These are phyloP conservation scores for Ctena decussata DNA, from an alignment of 2,888 invertebrate species.

Conservation along the genomic window DNA sequence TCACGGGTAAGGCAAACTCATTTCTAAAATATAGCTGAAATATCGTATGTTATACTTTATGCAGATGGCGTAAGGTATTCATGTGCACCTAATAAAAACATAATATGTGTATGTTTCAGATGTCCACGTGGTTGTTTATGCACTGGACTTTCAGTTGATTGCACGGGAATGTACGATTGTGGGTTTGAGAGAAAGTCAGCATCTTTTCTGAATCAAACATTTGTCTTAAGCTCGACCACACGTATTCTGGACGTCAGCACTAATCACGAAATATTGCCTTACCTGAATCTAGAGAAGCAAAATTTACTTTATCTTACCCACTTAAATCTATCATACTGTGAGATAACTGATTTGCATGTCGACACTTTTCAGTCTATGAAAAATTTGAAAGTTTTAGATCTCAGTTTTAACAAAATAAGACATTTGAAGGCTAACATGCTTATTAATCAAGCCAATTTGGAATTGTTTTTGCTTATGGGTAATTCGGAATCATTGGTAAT, in stretches of 20 bases:
- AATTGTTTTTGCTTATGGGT: neutral
- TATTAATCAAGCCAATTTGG: neutral
- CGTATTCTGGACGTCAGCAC: neutral
- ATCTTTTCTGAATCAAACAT: neutral
- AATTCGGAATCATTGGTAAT: neutral
- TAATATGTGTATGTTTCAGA: neutral
- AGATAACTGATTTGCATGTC: neutral
- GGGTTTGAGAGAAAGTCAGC: no score
- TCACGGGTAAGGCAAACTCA: no score
- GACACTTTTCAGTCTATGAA: neutral
- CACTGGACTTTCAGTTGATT: neutral
- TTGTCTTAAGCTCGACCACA: neutral
- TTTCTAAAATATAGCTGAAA: no score
- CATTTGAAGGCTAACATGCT: neutral
- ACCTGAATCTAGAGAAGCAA: neutral
- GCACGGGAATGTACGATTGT: neutral
- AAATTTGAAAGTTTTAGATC: neutral
- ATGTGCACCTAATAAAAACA: no score
- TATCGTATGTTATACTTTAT: no score
- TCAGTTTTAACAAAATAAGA: neutral
- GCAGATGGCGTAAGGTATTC: no score
- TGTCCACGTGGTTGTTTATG: neutral
- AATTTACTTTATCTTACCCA: neutral
- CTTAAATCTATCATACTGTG: neutral
- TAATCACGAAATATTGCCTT: neutral